These are phyloP conservation scores for Apotomis turbidana DNA, from an alignment of 2,888 invertebrate species.

Conservation along the genomic window DNA sequence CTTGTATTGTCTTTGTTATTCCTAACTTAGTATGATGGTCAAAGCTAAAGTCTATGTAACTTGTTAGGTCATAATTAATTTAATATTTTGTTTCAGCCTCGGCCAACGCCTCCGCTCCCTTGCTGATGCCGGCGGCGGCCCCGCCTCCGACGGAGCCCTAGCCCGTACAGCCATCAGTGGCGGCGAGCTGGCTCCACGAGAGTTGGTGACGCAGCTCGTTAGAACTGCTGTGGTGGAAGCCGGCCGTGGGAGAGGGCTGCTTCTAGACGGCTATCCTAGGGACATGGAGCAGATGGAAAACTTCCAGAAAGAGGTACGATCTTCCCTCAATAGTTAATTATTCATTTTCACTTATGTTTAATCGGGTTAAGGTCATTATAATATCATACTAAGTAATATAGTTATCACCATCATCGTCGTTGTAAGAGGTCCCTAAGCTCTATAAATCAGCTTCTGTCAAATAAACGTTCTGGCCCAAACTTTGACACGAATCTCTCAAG, in stretches of 20 bases:
- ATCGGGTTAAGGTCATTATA: too few relatives aligned
- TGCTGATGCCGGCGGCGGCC: conserved; percentile 86
- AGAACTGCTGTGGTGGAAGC: conserved; percentile 86
- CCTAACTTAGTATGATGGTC: too few relatives aligned
- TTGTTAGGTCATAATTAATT: neutral
- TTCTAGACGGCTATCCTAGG: conserved; percentile 97
- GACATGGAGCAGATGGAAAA: conserved; percentile 93
- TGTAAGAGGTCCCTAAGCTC: too few relatives aligned
- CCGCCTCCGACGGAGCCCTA: conserved; percentile 85
- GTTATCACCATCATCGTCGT: too few relatives aligned
- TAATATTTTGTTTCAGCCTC: conserved; percentile 75
- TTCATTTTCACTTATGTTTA: too few relatives aligned
- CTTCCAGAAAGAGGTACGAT: conserved; percentile 93
- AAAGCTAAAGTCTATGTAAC: too few relatives aligned
- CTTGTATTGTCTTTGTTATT: too few relatives aligned
- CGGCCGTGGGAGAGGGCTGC: conserved; percentile 88
- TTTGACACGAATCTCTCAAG: too few relatives aligned
- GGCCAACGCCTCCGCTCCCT: conserved; percentile 90
- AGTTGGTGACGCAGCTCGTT: conserved; percentile 90
- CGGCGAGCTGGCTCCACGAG: conserved; percentile 92
- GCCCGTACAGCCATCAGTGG: conserved; percentile 88
- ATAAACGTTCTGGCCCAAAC: too few relatives aligned
- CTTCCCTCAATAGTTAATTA: neutral
- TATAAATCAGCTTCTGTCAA: too few relatives aligned
- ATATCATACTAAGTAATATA: too few relatives aligned